Base-by-base conservation (phyloP, 2,797 vertebrate genomes). In the Gymnoscopelus braueri region DNA sequence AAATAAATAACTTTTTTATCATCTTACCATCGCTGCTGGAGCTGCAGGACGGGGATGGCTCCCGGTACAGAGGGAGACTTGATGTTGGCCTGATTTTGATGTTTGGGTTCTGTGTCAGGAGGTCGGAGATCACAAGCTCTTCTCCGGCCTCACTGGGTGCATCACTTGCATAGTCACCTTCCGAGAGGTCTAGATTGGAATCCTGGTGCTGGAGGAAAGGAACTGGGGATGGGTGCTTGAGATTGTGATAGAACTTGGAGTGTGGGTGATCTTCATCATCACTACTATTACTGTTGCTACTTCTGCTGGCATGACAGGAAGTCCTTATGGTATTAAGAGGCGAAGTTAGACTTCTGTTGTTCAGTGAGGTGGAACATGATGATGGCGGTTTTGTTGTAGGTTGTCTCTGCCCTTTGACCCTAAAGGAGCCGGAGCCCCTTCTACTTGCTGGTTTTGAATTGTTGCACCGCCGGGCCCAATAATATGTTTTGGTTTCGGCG, bases 91-190 rank as follows among this genome's bases (percentile, higher is more conserved):
- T 49, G 19, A 47, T 32, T 6, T 3, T 26, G 5, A n/a, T 14
- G 23, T 13, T 15, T 9, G 7, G 3, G 32, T 10, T 61, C 11
- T 67, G 63, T 65, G 80, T 15, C 75, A 77, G 69, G 71, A 66
- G 55, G 23, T 4, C 2, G 5, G n/a, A 23, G 47, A 4, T 60
- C n/a, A 19, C 44, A 9, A 11, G 60, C 63, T 76, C 77, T 44
- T 81, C 83, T 71, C 87, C 86, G 4, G 60, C 63, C 60, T 77
- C 88, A 52, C 89, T 94, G 23, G 80, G 81, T 14, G 88, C 84
- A 56, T 93, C 79, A 4, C 87, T 91, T 68, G 81, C 85, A 56
- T 90, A 90, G 68, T 92, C 89, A 3, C 58, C 83, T 1, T 90
- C 89, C 23, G 90, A 90, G 23, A 84, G 62, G 65, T 87, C 81